A percentile compares a stretch with the other conserved stretches of the same genome.
phyloP scores from a whole-genome alignment of 2,888 invertebrate species.

The Zygothrica quintamaculata region DNA sequence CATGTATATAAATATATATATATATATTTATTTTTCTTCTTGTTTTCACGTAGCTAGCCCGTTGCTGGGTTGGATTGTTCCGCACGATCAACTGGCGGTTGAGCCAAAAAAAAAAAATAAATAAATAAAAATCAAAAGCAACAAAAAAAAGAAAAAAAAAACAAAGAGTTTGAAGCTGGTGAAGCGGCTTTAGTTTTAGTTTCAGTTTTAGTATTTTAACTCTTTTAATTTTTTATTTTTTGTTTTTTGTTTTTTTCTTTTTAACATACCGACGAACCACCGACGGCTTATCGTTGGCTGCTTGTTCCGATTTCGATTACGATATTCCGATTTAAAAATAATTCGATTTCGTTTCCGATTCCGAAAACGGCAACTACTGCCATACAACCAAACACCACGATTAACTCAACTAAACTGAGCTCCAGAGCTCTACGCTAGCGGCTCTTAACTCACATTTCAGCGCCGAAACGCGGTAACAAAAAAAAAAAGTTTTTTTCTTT shows the following conservation, averaged over 20 bases:
- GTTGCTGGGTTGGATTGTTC: constrained; percentile 59
- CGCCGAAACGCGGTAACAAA: constrained; percentile 3
- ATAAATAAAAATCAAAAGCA: no score
- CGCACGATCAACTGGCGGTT: constrained; percentile 72
- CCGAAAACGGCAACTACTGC: constrained; percentile 34
- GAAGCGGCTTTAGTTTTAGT: constrained; percentile 33
- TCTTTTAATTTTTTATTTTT: no score
- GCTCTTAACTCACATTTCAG: constrained; percentile 77
- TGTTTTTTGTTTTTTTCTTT: no score
- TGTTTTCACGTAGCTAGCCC: constrained; percentile 35
- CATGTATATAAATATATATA: constrained; percentile 14
- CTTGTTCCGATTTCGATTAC: constrained; percentile 44
- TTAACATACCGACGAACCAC: constrained; percentile 71
- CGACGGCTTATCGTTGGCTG: constrained; percentile 69
- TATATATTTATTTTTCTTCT: constrained; percentile 17
- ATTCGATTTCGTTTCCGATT: constrained; percentile 36
- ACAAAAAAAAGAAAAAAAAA: no score
- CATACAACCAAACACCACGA: constrained; percentile 74
- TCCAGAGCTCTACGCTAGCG: constrained; percentile 63
- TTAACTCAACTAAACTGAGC: constrained; percentile 80
- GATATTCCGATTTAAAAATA: constrained; percentile 44
- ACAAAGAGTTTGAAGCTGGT: constrained; percentile 32
- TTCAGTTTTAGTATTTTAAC: no score
- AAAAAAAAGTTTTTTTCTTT: background rate
- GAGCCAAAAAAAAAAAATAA: no score